Conservation (phyloP, 2,797 vertebrate species). For the Chloroceryle inda region DNA sequence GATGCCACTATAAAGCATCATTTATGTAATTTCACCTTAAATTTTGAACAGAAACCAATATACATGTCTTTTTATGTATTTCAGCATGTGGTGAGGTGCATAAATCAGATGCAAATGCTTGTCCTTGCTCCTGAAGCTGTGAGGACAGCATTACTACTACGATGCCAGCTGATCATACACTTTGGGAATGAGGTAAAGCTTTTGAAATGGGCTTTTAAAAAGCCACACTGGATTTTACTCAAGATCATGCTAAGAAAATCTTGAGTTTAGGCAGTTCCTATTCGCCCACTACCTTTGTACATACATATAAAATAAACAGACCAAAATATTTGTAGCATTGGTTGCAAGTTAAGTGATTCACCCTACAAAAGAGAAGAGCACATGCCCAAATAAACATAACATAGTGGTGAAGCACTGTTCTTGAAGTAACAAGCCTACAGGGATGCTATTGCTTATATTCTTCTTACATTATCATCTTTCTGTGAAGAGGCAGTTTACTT, state of each 20-base stretch:
- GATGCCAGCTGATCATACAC: background rate
- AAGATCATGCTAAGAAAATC: background rate
- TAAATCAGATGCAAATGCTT: background rate
- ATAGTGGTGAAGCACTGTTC: background rate
- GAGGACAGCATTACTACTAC: background rate
- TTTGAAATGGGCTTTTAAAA: background rate
- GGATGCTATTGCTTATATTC: background rate
- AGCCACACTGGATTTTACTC: background rate
- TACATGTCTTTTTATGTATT: background rate
- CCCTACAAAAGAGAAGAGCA: background rate
- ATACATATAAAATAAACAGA: constrained; percentile 10
- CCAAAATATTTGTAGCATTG: background rate
- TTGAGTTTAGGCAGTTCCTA: background rate
- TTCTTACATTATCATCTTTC: background rate
- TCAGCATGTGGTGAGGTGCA: background rate
- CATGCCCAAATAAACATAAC: constrained; percentile 10
- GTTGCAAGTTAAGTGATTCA: constrained; percentile 18
- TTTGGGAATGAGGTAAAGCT: constrained; percentile 16
- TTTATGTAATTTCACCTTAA: background rate
- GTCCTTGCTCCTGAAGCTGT: background rate
- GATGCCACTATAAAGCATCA: background rate
- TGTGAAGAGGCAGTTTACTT: background rate
- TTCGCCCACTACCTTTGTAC: background rate
- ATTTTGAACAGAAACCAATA: background rate
- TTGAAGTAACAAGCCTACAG: background rate